Conservation (phyloP, 2,113 vertebrate species). For the Chroicocephalus ridibundus region DNA sequence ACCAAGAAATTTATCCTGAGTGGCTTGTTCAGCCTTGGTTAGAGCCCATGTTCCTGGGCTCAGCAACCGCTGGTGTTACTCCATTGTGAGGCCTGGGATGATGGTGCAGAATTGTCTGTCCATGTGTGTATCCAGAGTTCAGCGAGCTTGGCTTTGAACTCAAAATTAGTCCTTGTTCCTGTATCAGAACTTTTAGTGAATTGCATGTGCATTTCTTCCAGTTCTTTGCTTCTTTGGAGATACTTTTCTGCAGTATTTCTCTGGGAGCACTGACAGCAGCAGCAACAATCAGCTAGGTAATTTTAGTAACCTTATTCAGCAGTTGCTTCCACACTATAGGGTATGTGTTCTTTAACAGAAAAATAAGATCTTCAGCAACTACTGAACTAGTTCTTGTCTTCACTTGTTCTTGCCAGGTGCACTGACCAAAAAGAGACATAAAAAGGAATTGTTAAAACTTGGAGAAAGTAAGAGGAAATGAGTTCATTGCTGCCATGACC, state of each 20-base stretch:
- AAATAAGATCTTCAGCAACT: background rate
- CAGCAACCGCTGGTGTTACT: background rate
- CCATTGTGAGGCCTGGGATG: background rate
- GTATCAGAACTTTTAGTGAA: background rate
- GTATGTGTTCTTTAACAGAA: background rate
- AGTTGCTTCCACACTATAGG: background rate
- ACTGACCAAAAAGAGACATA: background rate
- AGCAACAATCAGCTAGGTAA: background rate
- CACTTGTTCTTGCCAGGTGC: background rate
- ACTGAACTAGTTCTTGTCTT: background rate
- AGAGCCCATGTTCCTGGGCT: background rate
- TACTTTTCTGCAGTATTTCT: background rate
- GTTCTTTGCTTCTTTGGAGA: background rate
- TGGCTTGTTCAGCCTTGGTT: background rate
- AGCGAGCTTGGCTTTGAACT: background rate
- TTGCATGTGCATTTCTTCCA: background rate
- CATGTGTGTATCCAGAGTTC: background rate
- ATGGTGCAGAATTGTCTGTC: background rate
- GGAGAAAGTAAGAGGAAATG: background rate
- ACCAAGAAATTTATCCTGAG: background rate
- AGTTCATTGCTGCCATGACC: background rate
- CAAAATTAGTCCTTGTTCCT: background rate
- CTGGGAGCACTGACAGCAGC: background rate
- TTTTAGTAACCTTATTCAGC: background rate
- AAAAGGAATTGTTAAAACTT: background rate